A percentile compares a stretch with the other conserved stretches of the same genome.
Evolutionary conservation across 1,140 invertebrate genomes (phyloP).

Genomic region (Camponotus vicinus): DNA sequence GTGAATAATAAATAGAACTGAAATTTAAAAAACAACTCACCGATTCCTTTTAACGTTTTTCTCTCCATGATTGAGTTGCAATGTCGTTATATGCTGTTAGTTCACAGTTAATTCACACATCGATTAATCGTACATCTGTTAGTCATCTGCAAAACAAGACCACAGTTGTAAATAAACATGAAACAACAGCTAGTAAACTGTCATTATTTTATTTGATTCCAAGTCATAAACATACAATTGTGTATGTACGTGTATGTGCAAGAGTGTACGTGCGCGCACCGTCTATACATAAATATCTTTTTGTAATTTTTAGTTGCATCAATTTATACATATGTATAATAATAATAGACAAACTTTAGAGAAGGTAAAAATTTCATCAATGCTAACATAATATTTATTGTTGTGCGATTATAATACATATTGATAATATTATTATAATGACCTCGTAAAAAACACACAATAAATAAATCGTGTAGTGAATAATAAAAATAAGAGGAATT

Average conservation of each 20-base stretch:
- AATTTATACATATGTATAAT: background rate
- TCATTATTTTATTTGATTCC: conserved; percentile 22
- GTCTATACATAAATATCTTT: background rate
- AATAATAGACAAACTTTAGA: background rate
- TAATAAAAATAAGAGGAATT: background rate
- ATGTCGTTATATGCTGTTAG: conserved; percentile 41
- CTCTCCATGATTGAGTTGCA: conserved; percentile 30
- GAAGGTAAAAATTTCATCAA: background rate
- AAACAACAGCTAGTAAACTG: background rate
- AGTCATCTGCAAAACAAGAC: conserved; percentile 58
- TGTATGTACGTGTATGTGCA: too few species aligned
- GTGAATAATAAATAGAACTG: background rate
- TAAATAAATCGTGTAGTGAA: background rate
- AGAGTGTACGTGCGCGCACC: too few species aligned
- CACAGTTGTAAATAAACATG: conserved; percentile 13
- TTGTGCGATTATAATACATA: background rate
- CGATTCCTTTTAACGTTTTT: conserved; percentile 16
- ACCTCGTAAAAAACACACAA: background rate
- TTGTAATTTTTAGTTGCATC: background rate
- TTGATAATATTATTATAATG: conserved; percentile 10
- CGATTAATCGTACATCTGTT: conserved; percentile 27
- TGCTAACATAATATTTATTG: background rate
- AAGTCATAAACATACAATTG: background rate
- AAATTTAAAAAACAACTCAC: conserved; percentile 27
- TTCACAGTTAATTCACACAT: conserved; percentile 47